Percentiles rank a stretch among this genome's conserved stretches.
These are phyloP conservation scores for Drosophila testacea DNA, from an alignment of 2,888 invertebrate species.

Conservation along the genomic window DNA sequence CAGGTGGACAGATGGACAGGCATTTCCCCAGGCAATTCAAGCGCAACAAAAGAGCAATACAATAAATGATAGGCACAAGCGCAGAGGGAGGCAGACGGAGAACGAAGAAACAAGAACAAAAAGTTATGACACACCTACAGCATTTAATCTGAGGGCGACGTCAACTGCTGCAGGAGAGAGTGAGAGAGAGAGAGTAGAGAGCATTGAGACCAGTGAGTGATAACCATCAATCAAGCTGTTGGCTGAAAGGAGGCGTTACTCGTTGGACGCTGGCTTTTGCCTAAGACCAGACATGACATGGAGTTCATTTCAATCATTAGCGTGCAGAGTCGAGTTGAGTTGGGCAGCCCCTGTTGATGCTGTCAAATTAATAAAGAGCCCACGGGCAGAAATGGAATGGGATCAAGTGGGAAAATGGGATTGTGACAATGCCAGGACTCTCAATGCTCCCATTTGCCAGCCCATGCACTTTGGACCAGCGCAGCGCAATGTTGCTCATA, in stretches of 20 bases:
- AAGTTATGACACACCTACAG: constrained; percentile 78
- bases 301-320: constrained; percentile 81
- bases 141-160: constrained; percentile 73
- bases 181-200: neutral
- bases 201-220: constrained; percentile 64
- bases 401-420: constrained; percentile 4
- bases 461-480: constrained; percentile 70
- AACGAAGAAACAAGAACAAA: constrained; percentile 21
- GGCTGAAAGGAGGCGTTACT: constrained; percentile 62
- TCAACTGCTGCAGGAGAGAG: constrained; percentile 42
- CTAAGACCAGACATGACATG: constrained; percentile 64
- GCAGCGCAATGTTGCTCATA: constrained; percentile 68
- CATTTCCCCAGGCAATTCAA: constrained; percentile 38
- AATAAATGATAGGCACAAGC: constrained; percentile 57
- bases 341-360: constrained; percentile 75
- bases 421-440: constrained; percentile 32
- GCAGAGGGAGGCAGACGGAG: neutral
- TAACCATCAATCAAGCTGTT: constrained; percentile 78
- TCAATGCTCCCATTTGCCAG: constrained; percentile 30
- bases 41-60: constrained; percentile 65
- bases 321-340: constrained; percentile 54
- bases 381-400: constrained; percentile 25
- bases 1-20: constrained; percentile 38
- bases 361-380: constrained; percentile 83
- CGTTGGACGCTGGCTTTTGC: constrained; percentile 49